These are phyloP conservation scores for Carassius carassius DNA, from an alignment of 2,113 vertebrate genomes.

Conservation along the genomic window DNA sequence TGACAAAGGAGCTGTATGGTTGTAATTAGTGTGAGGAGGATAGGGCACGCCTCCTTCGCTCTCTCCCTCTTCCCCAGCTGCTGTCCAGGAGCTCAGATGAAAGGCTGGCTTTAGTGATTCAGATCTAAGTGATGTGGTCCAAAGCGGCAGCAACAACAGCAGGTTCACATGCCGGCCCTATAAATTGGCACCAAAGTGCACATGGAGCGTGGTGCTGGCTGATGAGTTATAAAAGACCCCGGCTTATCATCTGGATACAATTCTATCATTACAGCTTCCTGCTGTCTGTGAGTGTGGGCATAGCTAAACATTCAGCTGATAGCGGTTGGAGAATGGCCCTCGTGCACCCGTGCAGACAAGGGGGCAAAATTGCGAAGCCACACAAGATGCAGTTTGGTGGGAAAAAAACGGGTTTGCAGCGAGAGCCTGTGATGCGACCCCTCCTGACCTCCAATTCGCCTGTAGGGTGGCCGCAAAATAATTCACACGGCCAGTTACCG, in stretches of 20 bases:
- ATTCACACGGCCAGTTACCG: constrained; percentile 62
- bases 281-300: constrained; percentile 60
- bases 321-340: constrained; percentile 57
- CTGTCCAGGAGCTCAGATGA: constrained; percentile 53
- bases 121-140: constrained; percentile 58
- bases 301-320: constrained; percentile 59
- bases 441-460: constrained; percentile 63
- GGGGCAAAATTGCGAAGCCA: constrained; percentile 58
- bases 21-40: constrained; percentile 47
- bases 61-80: constrained; percentile 16
- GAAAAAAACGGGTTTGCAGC: constrained; percentile 49
- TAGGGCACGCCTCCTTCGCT: neutral
- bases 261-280: constrained; percentile 67
- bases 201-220: constrained; percentile 44
- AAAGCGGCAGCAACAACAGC: constrained; percentile 44
- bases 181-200: constrained; percentile 49
- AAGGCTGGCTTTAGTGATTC: constrained; percentile 49
- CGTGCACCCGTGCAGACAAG: constrained; percentile 24
- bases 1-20: constrained; percentile 44
- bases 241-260: constrained; percentile 73
- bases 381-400: constrained; percentile 64
- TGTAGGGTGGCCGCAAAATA: constrained; percentile 59
- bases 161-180: constrained; percentile 42
- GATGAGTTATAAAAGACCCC: constrained; percentile 54
- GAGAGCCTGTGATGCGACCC: constrained; percentile 39